phyloP scores from a whole-genome alignment of 2,888 invertebrate genomes.

The Tetramorium bicarinatum region DNA sequence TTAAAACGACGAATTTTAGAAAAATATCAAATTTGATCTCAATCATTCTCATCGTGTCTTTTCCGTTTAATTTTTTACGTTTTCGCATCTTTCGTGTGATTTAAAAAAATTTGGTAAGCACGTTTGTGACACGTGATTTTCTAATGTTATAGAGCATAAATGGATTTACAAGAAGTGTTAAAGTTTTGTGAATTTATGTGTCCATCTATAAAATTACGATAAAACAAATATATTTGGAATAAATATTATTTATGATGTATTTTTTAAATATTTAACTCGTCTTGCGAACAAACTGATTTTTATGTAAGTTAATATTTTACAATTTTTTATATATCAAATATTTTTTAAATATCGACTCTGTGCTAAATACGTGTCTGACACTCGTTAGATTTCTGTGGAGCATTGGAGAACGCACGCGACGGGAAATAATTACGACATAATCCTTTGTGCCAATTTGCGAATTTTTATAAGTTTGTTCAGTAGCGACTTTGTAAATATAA shows the following conservation, averaged over 20 bases:
- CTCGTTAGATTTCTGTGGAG: neutral
- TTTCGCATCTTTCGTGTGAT: neutral
- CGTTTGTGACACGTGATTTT: neutral
- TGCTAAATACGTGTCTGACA: neutral
- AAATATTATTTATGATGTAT: neutral
- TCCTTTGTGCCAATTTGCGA: neutral
- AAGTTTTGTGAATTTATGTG: neutral
- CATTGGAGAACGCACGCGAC: neutral
- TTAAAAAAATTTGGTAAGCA: neutral
- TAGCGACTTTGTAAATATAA: neutral
- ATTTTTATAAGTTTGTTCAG: neutral
- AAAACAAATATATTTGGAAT: neutral
- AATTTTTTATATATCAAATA: neutral
- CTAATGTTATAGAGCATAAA: neutral
- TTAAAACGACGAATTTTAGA: neutral
- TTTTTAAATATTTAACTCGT: neutral
- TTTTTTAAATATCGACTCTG: neutral
- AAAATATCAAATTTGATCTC: neutral
- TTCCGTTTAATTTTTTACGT: neutral
- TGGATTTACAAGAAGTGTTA: neutral
- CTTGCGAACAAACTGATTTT: neutral
- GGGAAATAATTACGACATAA: conserved; percentile 2
- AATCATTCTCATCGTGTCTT: neutral
- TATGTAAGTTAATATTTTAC: neutral
- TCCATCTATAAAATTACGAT: neutral